Evolutionary conservation across 2,797 vertebrate genomes (phyloP).

Genomic region (Rhadinocentrus ornatus): DNA sequence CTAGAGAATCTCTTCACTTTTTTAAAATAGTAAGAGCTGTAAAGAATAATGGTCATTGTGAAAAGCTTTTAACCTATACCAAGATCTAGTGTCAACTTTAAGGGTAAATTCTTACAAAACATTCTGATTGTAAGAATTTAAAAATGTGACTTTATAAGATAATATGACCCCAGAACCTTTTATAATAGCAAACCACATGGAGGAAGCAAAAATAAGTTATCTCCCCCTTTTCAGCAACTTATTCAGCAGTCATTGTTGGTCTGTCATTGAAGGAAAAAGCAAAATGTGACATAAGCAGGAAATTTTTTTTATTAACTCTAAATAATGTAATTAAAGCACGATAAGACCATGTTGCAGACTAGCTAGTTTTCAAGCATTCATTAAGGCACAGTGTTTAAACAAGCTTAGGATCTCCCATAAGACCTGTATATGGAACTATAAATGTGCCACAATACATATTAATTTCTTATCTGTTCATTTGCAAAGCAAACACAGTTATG

Average conservation of each 20-base stretch:
- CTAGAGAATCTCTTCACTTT: neutral
- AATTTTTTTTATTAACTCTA: neutral
- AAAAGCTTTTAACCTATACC: neutral
- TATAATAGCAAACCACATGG: neutral
- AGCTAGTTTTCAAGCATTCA: neutral
- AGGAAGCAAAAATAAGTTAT: neutral
- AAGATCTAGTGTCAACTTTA: neutral
- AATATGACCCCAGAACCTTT: neutral
- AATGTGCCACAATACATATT: neutral
- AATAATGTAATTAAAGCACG: neutral
- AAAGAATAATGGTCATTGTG: neutral
- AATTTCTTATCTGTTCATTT: neutral
- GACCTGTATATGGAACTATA: too few species aligned
- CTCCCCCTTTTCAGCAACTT: neutral
- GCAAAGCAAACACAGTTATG: neutral
- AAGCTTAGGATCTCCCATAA: neutral
- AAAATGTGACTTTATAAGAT: neutral
- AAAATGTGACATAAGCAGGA: neutral
- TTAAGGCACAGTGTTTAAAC: neutral
- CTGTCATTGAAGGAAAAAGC: neutral
- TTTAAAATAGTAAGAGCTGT: neutral
- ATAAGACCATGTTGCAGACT: neutral
- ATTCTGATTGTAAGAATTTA: neutral
- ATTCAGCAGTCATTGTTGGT: neutral
- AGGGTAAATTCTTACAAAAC: neutral